Evolutionary conservation across 1,140 invertebrate species (phyloP).

Genomic region (Chrysomallon squamiferum): DNA sequence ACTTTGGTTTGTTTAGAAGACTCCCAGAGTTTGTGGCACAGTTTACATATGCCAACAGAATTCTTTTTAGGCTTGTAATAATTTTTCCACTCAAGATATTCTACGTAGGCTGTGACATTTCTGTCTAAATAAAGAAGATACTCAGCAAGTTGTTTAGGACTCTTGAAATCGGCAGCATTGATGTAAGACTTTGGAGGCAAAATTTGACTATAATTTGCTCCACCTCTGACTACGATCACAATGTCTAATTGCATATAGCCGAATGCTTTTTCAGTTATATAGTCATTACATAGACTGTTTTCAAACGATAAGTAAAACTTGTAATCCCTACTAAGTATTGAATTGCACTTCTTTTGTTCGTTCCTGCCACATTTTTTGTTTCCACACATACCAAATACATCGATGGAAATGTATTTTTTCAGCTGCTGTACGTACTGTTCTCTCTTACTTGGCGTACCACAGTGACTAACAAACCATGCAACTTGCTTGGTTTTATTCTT

Average conservation of each 20-base stretch:
- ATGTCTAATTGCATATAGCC: conserved; percentile 62
- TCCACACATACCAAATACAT: conserved; percentile 72
- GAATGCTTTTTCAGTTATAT: conserved; percentile 96
- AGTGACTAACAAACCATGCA: conserved; percentile 73
- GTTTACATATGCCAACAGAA: too few species aligned
- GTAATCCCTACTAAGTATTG: conserved; percentile 16
- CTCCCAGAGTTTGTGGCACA: too few species aligned
- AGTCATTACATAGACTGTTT: conserved; percentile 95
- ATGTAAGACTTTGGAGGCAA: conserved; percentile 74
- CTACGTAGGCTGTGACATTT: too few species aligned
- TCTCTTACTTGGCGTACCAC: conserved; percentile 66
- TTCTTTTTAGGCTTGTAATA: too few species aligned
- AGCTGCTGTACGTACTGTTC: conserved; percentile 67
- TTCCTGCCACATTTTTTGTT: conserved; percentile 14
- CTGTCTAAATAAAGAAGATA: conserved; percentile 55
- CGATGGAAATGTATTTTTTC: conserved; percentile 67
- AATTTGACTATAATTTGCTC: conserved; percentile 66
- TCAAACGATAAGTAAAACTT: conserved; percentile 63
- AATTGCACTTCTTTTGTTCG: conserved; percentile 11
- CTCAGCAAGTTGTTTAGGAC: conserved; percentile 64
- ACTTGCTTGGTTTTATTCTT: conserved; percentile 50
- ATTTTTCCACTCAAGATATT: too few species aligned
- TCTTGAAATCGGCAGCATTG: conserved; percentile 67
- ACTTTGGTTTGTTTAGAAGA: too few species aligned
- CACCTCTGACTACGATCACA: conserved; percentile 76